These are phyloP conservation scores for Timandra comae DNA, from an alignment of 2,888 invertebrate genomes.

Conservation along the genomic window DNA sequence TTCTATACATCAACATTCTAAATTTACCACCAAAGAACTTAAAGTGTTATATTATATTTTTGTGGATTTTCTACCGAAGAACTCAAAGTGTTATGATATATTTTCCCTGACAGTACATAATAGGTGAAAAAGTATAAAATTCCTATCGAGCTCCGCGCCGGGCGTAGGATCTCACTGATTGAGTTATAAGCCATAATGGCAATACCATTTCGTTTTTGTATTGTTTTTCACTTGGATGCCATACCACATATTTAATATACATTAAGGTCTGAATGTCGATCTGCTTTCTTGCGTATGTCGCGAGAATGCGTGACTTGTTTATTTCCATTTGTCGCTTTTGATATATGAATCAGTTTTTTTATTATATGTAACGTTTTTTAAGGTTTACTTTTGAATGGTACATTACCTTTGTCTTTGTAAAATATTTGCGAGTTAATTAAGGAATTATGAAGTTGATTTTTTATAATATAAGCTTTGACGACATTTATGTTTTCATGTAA, in stretches of 20 bases:
- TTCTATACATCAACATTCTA: too few species aligned
- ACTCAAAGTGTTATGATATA: too few species aligned
- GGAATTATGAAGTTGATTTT: too few species aligned
- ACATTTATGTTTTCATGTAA: too few species aligned
- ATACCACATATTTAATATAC: slow-evolving; percentile 67
- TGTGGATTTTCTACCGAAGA: too few species aligned
- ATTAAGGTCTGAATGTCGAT: slow-evolving; percentile 56
- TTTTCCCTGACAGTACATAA: slow-evolving; percentile 48
- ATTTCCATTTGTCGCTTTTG: slow-evolving; percentile 71
- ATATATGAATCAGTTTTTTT: slow-evolving; percentile 65
- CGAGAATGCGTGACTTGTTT: slow-evolving; percentile 64
- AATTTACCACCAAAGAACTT: too few species aligned
- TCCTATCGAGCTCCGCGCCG: slow-evolving; percentile 46
- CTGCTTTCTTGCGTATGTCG: slow-evolving; percentile 52
- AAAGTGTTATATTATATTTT: too few species aligned
- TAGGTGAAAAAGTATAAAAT: slow-evolving; percentile 69
- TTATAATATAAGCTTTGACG: too few species aligned
- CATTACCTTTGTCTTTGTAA: too few species aligned
- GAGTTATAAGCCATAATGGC: slow-evolving; percentile 75
- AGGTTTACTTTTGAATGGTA: too few species aligned
- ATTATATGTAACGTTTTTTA: too few species aligned
- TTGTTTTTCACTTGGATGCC: slow-evolving; percentile 67
- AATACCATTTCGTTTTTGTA: slow-evolving; percentile 67
- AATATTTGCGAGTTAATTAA: too few species aligned
- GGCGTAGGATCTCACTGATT: slow-evolving; percentile 51